phyloP scores from a whole-genome alignment of 2,113 vertebrate genomes.

The Antidorcas marsupialis region DNA sequence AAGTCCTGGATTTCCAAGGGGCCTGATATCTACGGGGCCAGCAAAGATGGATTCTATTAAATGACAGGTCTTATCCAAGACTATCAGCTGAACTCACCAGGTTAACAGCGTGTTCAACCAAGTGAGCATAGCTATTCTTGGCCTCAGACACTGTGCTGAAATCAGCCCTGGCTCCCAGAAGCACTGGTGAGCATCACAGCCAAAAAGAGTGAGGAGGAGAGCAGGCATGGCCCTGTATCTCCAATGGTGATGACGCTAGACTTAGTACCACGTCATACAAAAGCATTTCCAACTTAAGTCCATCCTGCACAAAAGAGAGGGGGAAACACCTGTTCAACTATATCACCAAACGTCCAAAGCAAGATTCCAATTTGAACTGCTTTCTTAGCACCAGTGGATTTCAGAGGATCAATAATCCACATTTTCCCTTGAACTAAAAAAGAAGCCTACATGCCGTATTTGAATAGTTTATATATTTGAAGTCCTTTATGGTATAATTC shows the following conservation, averaged over 20 bases:
- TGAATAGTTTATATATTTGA: not conserved
- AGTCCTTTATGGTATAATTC: not conserved
- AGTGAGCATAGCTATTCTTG: not conserved
- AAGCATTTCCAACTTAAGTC: not conserved
- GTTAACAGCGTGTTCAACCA: not conserved
- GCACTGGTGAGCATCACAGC: not conserved
- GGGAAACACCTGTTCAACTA: not conserved
- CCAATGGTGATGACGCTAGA: not conserved
- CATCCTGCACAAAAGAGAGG: not conserved
- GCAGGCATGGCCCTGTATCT: not conserved
- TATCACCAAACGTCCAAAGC: not conserved
- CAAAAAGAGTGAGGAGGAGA: not conserved
- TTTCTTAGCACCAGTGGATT: not conserved
- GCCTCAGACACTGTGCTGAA: not conserved
- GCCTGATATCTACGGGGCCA: not conserved
- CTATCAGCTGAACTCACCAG: not conserved
- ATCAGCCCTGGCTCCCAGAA: not conserved
- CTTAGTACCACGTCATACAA: not conserved
- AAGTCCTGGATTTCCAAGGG: not conserved
- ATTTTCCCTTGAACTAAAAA: not conserved
- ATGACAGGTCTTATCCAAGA: not conserved
- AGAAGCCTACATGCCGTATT: not conserved
- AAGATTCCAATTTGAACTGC: not conserved
- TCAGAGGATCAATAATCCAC: not conserved
- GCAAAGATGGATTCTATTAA: not conserved